These are phyloP conservation scores for Cliona cf. orientalis DNA, from an alignment of 37 sponge, comb jelly and placozoan genomes.

Conservation along the genomic window DNA sequence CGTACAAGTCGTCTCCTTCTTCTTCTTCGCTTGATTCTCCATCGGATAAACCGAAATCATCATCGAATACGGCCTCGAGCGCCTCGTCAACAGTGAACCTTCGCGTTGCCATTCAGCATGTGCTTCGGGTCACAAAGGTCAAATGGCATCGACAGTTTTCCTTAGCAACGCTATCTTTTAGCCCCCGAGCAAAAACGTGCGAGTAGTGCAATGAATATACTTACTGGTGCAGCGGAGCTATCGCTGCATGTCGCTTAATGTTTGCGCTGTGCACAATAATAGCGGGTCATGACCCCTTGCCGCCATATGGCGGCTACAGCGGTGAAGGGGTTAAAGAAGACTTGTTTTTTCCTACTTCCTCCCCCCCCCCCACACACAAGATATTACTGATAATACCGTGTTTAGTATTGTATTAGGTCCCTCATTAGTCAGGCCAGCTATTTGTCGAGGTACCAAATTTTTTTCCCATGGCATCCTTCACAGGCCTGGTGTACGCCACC, in stretches of 20 bases:
- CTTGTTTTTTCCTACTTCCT: no score
- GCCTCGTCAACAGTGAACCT: neutral
- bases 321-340: neutral
- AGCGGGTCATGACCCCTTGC: neutral
- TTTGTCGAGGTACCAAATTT: no score
- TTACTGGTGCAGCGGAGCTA: neutral
- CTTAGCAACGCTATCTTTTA: neutral
- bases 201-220: neutral
- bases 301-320: slow-evolving; percentile 1
- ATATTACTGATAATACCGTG: no score
- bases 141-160: neutral
- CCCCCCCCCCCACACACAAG: no score
- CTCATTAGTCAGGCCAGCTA: no score
- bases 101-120: neutral
- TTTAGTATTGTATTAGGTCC: no score
- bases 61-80: neutral
- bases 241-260: neutral
- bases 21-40: slow-evolving; percentile 11
- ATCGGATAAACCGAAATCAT: neutral
- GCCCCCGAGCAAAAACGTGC: neutral
- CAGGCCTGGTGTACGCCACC: no score
- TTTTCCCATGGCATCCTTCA: no score
- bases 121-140: neutral
- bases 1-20: neutral
- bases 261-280: neutral